Base-by-base conservation (phyloP, 2,888 invertebrate genomes). In the Nebria salina region DNA sequence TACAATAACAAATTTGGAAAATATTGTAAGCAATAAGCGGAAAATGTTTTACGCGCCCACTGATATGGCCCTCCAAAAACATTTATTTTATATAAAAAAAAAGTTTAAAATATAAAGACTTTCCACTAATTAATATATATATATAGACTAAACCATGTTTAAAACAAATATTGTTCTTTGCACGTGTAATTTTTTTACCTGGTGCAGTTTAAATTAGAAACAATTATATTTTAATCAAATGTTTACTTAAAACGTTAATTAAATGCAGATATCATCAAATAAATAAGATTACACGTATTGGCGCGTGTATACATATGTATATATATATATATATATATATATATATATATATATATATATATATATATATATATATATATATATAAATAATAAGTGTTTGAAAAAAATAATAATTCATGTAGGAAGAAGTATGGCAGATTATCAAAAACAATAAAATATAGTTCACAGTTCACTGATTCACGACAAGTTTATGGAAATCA, bases 401-500 rank as follows among this genome's bases (percentile, higher is more conserved):
- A 75, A 72, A 70, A 20, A 75, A 80, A 80, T 80, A 80, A 80
- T 80, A 80, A 75, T 80, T 80, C n/a, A n/a, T 75, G 75, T 80
- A 80, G 75, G 75, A 75, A 26, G 34, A 77, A n/a, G 68, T 20
- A 54, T 65, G 11, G 72, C 72, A 64, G 9, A 65, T 72, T 64
- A 77, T 77, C 72, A 72, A 65, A 54, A 54, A 54, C 54, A 54
- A 54, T 3, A 54, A 54, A 54, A 54, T 54, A 54, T 13, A 54
- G 54, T 54, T 54, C 54, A 54, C 54, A 54, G 54, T 54, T 54
- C 54, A 54, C 54, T 54, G 54, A 54, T 3, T 54, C 54, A 54
- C 54, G 54, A 13, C 54, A 54, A 80, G 64, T 41, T 80, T 80
- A 80, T 80, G 80, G 80, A 80, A 80, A 75, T 80, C 65, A 75